Percentiles rank a stretch among this genome's conserved stretches.
These are phyloP conservation scores for Herpailurus yagouaroundi DNA, from an alignment of 2,113 vertebrate species.

Conservation along the genomic window DNA sequence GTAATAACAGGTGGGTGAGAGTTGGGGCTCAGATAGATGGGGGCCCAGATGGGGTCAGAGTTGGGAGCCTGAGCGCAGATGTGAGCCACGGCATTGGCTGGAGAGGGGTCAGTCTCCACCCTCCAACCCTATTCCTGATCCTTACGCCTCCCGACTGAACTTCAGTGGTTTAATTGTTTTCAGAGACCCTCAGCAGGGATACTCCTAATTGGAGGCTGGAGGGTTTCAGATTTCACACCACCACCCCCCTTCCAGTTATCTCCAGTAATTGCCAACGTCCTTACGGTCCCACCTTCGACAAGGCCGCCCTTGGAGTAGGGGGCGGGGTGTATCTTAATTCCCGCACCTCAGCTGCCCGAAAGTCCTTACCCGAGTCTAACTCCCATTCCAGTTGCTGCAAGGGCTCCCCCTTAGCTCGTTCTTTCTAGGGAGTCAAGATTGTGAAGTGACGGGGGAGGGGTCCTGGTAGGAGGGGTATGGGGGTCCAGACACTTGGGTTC, in stretches of 20 bases:
- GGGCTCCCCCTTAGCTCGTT: background rate
- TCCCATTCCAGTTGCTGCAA: background rate
- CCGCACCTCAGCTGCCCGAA: background rate
- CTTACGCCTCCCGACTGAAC: background rate
- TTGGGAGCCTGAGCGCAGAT: background rate
- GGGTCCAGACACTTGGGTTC: background rate
- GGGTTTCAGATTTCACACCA: background rate
- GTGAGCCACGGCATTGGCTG: background rate
- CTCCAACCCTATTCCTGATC: background rate
- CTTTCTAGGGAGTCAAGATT: background rate
- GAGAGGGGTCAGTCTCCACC: background rate
- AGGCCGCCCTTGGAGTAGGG: background rate
- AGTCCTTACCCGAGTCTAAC: background rate
- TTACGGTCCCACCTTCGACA: background rate
- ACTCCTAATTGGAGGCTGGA: background rate
- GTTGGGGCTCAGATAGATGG: background rate
- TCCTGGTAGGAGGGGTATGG: background rate
- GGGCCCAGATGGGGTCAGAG: background rate
- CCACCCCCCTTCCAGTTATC: background rate
- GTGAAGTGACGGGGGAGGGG: background rate
- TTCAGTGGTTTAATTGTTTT: constrained; percentile 26
- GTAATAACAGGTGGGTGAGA: constrained; percentile 48
- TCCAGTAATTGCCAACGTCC: background rate
- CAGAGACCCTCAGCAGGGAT: constrained; percentile 29
- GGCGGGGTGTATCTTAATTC: background rate